These are phyloP conservation scores for Scaptomyza graminum DNA, from an alignment of 1,140 invertebrate genomes.

Conservation along the genomic window DNA sequence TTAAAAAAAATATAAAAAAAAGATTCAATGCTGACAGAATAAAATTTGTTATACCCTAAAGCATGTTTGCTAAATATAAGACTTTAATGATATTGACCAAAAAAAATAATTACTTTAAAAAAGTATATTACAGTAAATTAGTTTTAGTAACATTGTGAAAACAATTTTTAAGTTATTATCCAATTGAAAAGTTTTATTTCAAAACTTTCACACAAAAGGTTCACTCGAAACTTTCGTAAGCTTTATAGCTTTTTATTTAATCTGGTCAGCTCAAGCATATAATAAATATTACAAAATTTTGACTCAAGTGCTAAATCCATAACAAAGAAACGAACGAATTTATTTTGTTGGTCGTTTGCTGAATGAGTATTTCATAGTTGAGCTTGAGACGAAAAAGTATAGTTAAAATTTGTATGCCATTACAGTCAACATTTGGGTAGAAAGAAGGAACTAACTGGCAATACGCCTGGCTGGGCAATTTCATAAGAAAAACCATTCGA, in stretches of 20 bases:
- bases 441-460: slow-evolving; percentile 41
- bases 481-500: slow-evolving; percentile 28
- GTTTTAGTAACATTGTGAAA: neutral
- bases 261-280: neutral
- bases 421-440: slow-evolving; percentile 39
- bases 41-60: slow-evolving; percentile 4
- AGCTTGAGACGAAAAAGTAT: slow-evolving; percentile 5
- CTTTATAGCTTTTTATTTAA: neutral
- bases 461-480: slow-evolving; percentile 65
- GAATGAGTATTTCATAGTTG: slow-evolving; percentile 13
- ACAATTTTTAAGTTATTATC: neutral
- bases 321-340: neutral
- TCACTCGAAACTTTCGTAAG: neutral
- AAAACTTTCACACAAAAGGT: neutral
- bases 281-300: neutral
- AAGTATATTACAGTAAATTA: too few species aligned
- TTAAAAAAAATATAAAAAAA: slow-evolving; percentile 43
- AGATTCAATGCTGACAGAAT: slow-evolving; percentile 40
- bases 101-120: too few species aligned
- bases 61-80: too few species aligned
- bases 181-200: neutral
- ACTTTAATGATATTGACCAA: too few species aligned
- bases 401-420: slow-evolving; percentile 36
- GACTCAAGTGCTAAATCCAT: neutral
- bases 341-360: neutral